These are phyloP conservation scores for Aplochiton taeniatus DNA, from an alignment of 2,797 vertebrate species.

Conservation along the genomic window DNA sequence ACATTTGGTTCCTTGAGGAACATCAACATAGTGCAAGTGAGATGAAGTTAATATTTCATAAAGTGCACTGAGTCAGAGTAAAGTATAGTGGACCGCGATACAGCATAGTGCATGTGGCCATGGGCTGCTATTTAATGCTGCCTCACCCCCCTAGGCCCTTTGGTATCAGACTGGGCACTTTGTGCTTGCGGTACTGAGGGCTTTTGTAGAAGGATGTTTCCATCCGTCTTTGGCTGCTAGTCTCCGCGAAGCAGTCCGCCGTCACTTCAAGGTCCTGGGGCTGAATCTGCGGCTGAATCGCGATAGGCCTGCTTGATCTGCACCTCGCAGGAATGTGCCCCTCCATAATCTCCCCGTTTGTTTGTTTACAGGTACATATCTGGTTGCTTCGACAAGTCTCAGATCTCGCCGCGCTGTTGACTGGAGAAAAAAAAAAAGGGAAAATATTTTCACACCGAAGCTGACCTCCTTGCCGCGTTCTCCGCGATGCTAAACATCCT, in stretches of 20 bases:
- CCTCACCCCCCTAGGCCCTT: neutral
- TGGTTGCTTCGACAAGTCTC: conserved; percentile 12
- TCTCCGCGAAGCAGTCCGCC: neutral
- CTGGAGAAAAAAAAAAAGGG: conserved; percentile 34
- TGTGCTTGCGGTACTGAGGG: neutral
- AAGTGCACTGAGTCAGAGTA: no score
- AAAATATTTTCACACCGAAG: conserved; percentile 37
- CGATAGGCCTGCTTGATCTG: conserved; percentile 21
- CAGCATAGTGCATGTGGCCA: no score
- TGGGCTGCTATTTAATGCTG: no score
- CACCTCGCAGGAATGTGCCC: conserved; percentile 14
- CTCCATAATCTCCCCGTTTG: conserved; percentile 9
- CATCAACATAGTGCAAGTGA: no score
- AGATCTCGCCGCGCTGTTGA: conserved; percentile 47
- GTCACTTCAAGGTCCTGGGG: conserved; percentile 11
- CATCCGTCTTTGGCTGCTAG: neutral
- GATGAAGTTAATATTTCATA: no score
- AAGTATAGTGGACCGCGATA: no score
- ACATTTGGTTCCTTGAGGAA: no score
- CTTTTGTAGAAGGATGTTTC: neutral
- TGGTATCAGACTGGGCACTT: neutral
- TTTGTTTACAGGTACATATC: conserved; percentile 28
- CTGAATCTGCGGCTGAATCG: conserved; percentile 10
- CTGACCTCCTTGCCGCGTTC: conserved; percentile 42
- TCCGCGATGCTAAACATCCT: conserved; percentile 63